Evolutionary conservation across 2,888 invertebrate species (phyloP), one percentile per base, ranked within the genome.

Genomic region (Pseudanteris insignis): DNA sequence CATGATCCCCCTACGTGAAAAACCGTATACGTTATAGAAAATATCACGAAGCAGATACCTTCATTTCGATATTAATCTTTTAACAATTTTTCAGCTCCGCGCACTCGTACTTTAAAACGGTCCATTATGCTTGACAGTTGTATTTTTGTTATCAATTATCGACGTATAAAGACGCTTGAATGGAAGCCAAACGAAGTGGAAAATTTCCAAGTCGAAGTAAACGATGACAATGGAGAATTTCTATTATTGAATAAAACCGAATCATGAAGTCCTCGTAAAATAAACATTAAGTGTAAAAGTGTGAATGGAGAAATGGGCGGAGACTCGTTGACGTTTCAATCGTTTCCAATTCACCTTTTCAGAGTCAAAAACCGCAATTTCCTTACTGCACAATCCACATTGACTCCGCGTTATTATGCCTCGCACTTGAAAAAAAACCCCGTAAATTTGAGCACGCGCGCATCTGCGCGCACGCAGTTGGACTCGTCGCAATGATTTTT

Each of bases 251-350:
- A 43, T 47, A 30, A 34, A 40, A 44, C 47, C 53, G 54, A 63
- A 68, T 73, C 70, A 71, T 68, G 65, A 69, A 67, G 69, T 69
- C 58, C 65, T 71, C 70, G 68, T 71, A 74, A 75, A 75, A 72
- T 66, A 70, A 72, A 75, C 69, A 73, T 70, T 69, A 69, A 53
- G 26, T 41, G 47, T 48, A 50, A 47, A 57, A 58, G 59, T 60
- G 62, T 61, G 36, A 50, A 53, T 61, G 37, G 43, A 57, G 58
- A 67, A 53, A 54, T 50, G 65, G 67, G 66, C 44, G 60, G 51
- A 29, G 41, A 59, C 54, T 55, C 63, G 57, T 61, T 72, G 74
- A 76, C 73, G 63, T 74, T 72, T 76, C 74, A 74, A 74, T 72
- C 63, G 61, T 43, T 29, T 41, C 32, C 48, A 55, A 55, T 61